Evolutionary conservation across 2,888 invertebrate genomes (phyloP), one percentile per base, ranked within the genome.

Genomic region (Deilephila elpenor): DNA sequence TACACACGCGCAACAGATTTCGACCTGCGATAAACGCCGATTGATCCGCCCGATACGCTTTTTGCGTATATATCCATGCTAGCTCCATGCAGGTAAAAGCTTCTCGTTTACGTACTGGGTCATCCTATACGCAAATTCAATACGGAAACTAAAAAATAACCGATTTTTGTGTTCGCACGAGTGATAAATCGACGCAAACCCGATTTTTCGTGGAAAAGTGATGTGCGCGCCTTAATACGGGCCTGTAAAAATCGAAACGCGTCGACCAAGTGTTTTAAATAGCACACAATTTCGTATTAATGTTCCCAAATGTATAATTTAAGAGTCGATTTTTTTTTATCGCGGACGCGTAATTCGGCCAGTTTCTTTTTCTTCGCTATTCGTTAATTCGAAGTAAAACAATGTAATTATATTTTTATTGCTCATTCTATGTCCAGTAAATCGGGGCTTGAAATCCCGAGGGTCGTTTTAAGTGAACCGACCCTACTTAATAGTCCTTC

Each of bases 341-440:
- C 82, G 87, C 86, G 83, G 84, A 85, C 86, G 83, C 83, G 84
- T 87, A 85, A 85, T 87, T 86, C 86, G 84, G 84, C 86, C 78
- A 82, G 82, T 83, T 87, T 87, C 83, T 85, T 86, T 86, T 83
- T 82, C 83, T 80, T 84, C 81, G 83, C 86, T 89, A 84, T 87
- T 87, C 87, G 87, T 88, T 87, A 88, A 89, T 89, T 84, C 86
- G 79, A 84, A 89, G 86, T 88, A 87, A 89, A 90, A 89, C 91
- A 90, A 90, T 89, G 88, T 92, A 92, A 92, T 93, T 91, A 93
- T 92, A 92, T 92, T 92, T 91, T 92, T 93, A 93, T 91, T 91
- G 90, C 88, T 91, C 90, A 90, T 92, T 92, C 89, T 87, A 90
- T 91, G 91, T 91, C 88, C 89, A 91, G 90, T 91, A 91, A 93